These are phyloP conservation scores for Synanthedon andrenaeformis DNA, from an alignment of 2,888 invertebrate genomes.

Conservation along the genomic window DNA sequence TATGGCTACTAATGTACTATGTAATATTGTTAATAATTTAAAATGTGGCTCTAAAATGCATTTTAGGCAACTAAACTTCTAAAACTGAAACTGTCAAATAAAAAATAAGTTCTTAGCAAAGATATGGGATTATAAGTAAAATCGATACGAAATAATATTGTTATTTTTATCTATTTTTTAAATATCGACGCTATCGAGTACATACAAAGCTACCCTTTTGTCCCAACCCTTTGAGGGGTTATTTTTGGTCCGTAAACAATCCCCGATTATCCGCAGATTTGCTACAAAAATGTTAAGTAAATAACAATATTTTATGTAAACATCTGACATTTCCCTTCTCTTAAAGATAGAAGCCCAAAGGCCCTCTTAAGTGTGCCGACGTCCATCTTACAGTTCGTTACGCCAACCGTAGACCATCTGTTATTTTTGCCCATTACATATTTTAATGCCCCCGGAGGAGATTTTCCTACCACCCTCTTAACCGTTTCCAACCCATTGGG, in stretches of 20 bases:
- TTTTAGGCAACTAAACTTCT: too few species aligned
- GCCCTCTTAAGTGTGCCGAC: constrained; percentile 33
- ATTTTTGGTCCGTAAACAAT: constrained; percentile 46
- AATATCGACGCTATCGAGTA: not conserved
- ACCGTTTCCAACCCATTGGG: constrained; percentile 54
- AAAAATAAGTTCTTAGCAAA: not conserved
- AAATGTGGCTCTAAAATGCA: too few species aligned
- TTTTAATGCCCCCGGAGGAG: constrained; percentile 56
- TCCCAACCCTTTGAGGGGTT: constrained; percentile 23
- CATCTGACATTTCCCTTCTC: constrained; percentile 24
- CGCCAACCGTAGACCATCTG: constrained; percentile 49
- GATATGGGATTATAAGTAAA: not conserved
- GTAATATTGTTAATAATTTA: too few species aligned
- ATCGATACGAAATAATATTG: not conserved
- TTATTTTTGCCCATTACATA: constrained; percentile 65
- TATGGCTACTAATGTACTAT: too few species aligned
- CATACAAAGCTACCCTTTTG: constrained; percentile 4
- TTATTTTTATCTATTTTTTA: not conserved
- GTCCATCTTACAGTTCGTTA: constrained; percentile 57
- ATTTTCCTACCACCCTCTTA: constrained; percentile 37
- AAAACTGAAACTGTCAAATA: too few species aligned
- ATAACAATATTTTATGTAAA: constrained; percentile 64
- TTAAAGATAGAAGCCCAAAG: constrained; percentile 27
- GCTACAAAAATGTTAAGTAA: constrained; percentile 59
- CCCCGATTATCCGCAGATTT: constrained; percentile 58